Percentiles rank a stretch among this genome's conserved stretches.
Evolutionary conservation across 2,113 vertebrate genomes (phyloP).

Genomic region (Catharus bicknelli): DNA sequence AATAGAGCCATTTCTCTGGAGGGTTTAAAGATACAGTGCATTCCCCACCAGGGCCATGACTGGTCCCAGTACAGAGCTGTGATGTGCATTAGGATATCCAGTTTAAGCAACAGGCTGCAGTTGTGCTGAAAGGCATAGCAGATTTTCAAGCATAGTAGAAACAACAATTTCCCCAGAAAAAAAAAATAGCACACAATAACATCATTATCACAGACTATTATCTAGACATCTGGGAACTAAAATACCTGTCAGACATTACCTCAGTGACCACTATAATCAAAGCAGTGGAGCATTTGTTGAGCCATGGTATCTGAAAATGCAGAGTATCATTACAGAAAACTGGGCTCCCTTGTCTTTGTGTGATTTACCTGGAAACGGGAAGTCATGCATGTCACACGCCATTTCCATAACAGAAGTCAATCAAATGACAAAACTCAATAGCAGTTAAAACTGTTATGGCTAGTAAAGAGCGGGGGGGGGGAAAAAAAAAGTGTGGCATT

Average conservation of each 20-base stretch:
- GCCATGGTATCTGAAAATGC: background rate
- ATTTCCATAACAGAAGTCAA: conserved; percentile 4
- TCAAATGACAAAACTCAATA: conserved; percentile 11
- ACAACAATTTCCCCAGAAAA: background rate
- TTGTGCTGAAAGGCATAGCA: background rate
- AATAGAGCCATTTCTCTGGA: background rate
- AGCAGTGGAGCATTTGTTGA: conserved; percentile 27
- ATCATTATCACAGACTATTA: conserved; percentile 2
- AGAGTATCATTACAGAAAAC: conserved; percentile 17
- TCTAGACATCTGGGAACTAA: background rate
- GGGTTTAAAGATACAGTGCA: background rate
- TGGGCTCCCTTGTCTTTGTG: background rate
- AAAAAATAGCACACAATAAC: background rate
- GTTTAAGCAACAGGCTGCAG: background rate
- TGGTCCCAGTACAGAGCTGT: background rate
- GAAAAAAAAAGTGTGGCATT: background rate
- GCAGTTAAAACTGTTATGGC: background rate
- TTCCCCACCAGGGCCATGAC: background rate
- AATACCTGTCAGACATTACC: background rate
- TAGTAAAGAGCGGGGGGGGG: background rate
- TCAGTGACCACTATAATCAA: conserved; percentile 35
- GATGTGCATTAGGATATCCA: background rate
- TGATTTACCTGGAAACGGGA: conserved; percentile 6
- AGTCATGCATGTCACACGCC: background rate
- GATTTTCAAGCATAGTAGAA: background rate